Evolutionary conservation across 2,888 invertebrate species (phyloP).

Genomic region (Junonia oenone): DNA sequence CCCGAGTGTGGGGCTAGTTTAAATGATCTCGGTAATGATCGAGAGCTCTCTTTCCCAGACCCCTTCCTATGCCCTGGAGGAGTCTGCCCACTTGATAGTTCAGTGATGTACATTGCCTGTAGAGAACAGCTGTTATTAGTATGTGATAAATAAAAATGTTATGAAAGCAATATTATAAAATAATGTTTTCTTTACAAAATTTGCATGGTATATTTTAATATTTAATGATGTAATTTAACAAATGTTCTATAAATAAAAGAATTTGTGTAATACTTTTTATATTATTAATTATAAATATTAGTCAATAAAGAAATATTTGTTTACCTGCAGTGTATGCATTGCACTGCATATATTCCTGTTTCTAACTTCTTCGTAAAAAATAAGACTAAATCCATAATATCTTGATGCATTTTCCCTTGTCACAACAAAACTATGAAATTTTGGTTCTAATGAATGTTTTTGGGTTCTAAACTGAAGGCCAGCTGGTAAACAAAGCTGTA

Average conservation of each 20-base stretch:
- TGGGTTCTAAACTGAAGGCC: conserved; percentile 97
- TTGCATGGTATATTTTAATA: no score
- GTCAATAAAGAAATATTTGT: not conserved
- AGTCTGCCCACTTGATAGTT: conserved; percentile 89
- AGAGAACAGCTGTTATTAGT: conserved; percentile 38
- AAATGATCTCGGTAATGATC: conserved; percentile 93
- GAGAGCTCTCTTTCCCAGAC: conserved; percentile 84
- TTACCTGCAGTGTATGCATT: conserved; percentile 95
- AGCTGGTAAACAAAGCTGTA: conserved; percentile 94
- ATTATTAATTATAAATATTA: no score
- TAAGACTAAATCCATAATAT: conserved; percentile 95
- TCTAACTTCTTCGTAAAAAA: conserved; percentile 97
- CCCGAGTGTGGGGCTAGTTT: conserved; percentile 89
- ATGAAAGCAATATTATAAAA: no score
- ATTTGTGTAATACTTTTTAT: no score
- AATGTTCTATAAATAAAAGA: no score
- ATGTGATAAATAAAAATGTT: no score
- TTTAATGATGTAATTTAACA: no score
- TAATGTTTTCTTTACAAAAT: no score
- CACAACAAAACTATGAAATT: conserved; percentile 97
- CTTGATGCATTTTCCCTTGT: conserved; percentile 97
- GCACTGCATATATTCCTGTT: conserved; percentile 95
- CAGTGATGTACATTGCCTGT: conserved; percentile 93
- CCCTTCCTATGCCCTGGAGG: conserved; percentile 81
- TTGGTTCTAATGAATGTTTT: conserved; percentile 91